Base-by-base conservation (phyloP, 2,888 invertebrate genomes). In the Pachycephus smyrnensis region DNA sequence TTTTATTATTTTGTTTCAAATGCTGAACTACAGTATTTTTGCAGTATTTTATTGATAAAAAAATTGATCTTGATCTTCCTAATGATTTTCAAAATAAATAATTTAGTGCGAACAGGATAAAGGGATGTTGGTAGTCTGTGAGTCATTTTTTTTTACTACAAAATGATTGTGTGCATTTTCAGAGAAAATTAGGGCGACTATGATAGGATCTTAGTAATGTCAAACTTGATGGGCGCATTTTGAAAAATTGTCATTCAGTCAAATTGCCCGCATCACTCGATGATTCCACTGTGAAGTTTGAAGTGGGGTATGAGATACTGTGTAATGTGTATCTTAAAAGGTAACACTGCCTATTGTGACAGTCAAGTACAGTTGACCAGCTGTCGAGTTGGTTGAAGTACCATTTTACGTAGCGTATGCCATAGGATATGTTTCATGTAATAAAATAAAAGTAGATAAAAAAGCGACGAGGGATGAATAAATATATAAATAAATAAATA, bases 361-460 rank as follows among this genome's bases (percentile, higher is more conserved):
- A 77, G 80, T 82, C 76, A 80, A 84, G 80, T 83, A 84, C 79
- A 80, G 76, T 79, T 79, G 87, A 84, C 88, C 90, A 89, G 88
- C 88, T 90, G 89, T 85, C 85, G 80, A 79, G 77, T 85, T 80
- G 79, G 78, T 68, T 82, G 82, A 82, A 84, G 81, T 82, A 79
- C 78, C 81, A 78, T 23, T 40, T 68, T 73, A 23, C 69, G 55
- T 35, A 75, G 31, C 75, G 75, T 73, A 78, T 75, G 36, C 1
- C 36, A 73, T 12, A 35, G 36, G 12, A 30, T 23, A 11, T 30
- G 31, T 15, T 71, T 32, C 30, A 31, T 30, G 11, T 2, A 1
- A 71, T 31, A 30, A 15, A 12, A 71, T 11, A n/a, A 71, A 6
- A 71, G 71, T 4, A 2, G 40, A 15, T 23, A 9, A 9, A 55